Percentiles rank a stretch among this genome's conserved stretches.
Evolutionary conservation across 2,113 vertebrate genomes (phyloP).

Genomic region (Poeciliopsis retropinna): DNA sequence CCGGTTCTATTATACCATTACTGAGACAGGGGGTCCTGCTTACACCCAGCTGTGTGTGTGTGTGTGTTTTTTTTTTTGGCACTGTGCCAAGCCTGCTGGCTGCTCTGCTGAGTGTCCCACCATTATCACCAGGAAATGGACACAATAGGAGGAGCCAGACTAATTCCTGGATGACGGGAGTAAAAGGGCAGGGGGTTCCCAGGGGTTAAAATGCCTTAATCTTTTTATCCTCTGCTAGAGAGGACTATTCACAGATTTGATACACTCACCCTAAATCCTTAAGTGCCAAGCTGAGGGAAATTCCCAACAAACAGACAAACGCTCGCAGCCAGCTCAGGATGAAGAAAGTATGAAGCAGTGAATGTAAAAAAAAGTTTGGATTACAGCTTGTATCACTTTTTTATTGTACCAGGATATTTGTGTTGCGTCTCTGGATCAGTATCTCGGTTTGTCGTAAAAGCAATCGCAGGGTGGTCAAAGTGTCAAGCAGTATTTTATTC

Average conservation of each 20-base stretch:
- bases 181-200: slow-evolving; percentile 56
- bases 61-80: slow-evolving; percentile 20
- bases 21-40: slow-evolving; percentile 54
- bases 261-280: slow-evolving; percentile 73
- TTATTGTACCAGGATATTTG: neutral
- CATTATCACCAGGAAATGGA: slow-evolving; percentile 48
- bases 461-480: too few species aligned
- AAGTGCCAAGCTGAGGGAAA: slow-evolving; percentile 56
- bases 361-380: slow-evolving; percentile 10
- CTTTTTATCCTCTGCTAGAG: slow-evolving; percentile 74
- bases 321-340: slow-evolving; percentile 35
- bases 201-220: slow-evolving; percentile 79
- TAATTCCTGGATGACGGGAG: slow-evolving; percentile 66
- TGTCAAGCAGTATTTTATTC: neutral
- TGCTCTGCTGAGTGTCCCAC: slow-evolving; percentile 39
- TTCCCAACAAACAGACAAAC: slow-evolving; percentile 54
- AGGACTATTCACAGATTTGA: slow-evolving; percentile 76
- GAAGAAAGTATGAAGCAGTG: slow-evolving; percentile 15
- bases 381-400: slow-evolving; percentile 16
- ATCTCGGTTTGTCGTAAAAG: too few species aligned
- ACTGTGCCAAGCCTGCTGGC: slow-evolving; percentile 45
- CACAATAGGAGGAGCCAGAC: slow-evolving; percentile 51
- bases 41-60: slow-evolving; percentile 25
- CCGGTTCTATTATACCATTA: slow-evolving; percentile 61
- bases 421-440: neutral